A percentile compares a stretch with the other conserved stretches of the same genome.
Conservation (phyloP, 2,797 vertebrate genomes). For the Hozukius guyotensis region DNA sequence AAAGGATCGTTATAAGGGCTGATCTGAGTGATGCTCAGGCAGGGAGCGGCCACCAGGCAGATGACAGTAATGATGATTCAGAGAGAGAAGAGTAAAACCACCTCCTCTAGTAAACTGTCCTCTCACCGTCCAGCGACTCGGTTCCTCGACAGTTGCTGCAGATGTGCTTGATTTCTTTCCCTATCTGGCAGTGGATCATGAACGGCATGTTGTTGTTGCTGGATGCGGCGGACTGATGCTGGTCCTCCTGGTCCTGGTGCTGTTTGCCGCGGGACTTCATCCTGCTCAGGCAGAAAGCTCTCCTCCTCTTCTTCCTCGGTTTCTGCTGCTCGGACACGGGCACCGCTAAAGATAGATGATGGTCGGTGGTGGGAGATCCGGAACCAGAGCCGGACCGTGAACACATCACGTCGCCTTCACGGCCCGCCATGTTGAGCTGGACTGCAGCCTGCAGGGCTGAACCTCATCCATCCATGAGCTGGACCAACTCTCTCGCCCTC, state of each 20-base stretch:
- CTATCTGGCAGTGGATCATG: slow-evolving; percentile 91
- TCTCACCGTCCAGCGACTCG: slow-evolving; percentile 91
- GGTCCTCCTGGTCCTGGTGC: neutral
- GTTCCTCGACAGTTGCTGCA: slow-evolving; percentile 96
- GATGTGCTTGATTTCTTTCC: slow-evolving; percentile 96
- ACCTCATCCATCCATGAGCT: neutral
- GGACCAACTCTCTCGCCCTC: slow-evolving; percentile 19
- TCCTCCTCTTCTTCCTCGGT: slow-evolving; percentile 81
- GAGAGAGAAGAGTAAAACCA: neutral
- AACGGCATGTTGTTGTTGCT: slow-evolving; percentile 88
- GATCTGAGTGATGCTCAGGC: neutral
- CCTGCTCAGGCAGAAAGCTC: slow-evolving; percentile 85
- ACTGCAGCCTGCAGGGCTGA: slow-evolving; percentile 21
- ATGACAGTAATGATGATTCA: neutral
- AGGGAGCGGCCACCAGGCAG: neutral
- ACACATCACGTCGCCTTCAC: slow-evolving; percentile 61
- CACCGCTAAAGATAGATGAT: slow-evolving; percentile 29
- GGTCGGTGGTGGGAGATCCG: neutral
- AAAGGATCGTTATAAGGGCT: neutral
- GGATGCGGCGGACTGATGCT: neutral
- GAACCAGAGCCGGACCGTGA: slow-evolving; percentile 35
- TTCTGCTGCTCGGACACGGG: slow-evolving; percentile 71
- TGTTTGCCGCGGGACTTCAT: slow-evolving; percentile 81
- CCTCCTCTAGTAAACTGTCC: neutral
- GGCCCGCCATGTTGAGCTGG: slow-evolving; percentile 82